Evolutionary conservation across 2,797 vertebrate species (phyloP).

Genomic region (Phaenicophaeus curvirostris): DNA sequence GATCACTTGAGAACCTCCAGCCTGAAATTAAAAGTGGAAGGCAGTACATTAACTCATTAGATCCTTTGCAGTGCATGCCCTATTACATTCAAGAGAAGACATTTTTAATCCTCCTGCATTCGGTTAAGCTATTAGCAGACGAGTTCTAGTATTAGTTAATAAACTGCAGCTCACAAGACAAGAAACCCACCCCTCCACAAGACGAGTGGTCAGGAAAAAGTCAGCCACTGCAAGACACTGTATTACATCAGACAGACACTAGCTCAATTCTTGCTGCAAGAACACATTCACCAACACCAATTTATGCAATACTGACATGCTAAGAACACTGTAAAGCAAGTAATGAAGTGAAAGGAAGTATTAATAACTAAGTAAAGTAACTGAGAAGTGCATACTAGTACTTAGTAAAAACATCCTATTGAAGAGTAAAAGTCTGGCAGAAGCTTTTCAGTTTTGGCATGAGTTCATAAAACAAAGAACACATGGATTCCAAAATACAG

Average conservation of each 20-base stretch:
- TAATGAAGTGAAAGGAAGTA: constrained; percentile 11
- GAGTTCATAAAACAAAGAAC: constrained; percentile 1
- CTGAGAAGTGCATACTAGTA: neutral
- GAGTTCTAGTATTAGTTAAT: neutral
- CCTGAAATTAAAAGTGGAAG: constrained; percentile 74
- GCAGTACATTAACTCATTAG: neutral
- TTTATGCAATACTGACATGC: neutral
- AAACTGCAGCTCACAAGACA: neutral
- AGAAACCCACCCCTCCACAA: neutral
- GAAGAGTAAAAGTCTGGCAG: neutral
- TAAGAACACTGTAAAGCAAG: neutral
- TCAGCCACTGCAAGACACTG: neutral
- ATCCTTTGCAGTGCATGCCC: neutral
- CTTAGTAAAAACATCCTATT: neutral
- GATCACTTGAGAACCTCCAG: constrained; percentile 90
- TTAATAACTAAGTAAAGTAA: constrained; percentile 19
- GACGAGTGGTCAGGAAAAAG: neutral
- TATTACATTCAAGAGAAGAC: neutral
- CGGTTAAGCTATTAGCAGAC: neutral
- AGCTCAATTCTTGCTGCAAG: neutral
- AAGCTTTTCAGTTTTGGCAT: neutral
- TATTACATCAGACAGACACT: neutral
- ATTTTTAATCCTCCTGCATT: neutral
- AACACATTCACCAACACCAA: neutral
- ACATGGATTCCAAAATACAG: neutral